phyloP scores from a whole-genome alignment of 2,888 invertebrate genomes.

The Paralinhomoeus sp. region DNA sequence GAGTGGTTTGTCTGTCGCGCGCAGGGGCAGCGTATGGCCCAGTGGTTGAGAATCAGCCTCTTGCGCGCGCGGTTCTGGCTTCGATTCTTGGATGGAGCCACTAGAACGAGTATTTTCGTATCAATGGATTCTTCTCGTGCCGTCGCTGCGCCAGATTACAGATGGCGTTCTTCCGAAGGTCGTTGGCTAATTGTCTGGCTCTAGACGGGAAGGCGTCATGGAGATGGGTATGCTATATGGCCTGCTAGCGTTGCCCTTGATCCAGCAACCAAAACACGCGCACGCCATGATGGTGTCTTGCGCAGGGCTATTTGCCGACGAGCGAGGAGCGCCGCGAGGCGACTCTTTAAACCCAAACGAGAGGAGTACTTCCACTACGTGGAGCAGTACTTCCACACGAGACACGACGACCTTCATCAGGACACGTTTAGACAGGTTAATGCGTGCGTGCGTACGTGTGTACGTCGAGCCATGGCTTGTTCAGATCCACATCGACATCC shows the following conservation, averaged over 20 bases:
- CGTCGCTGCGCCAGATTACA: too few relatives aligned
- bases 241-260: not conserved
- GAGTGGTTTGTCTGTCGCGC: too few relatives aligned
- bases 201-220: too few relatives aligned
- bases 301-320: conserved; percentile 72
- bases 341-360: conserved; percentile 67
- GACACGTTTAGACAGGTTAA: conserved; percentile 54
- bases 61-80: too few relatives aligned
- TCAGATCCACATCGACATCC: conserved; percentile 92
- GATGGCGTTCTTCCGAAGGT: too few relatives aligned
- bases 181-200: too few relatives aligned
- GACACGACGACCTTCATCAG: conserved; percentile 59
- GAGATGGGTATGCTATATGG: not conserved
- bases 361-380: conserved; percentile 86
- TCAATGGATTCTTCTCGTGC: too few relatives aligned
- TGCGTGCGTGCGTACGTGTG: not conserved
- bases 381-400: conserved; percentile 79
- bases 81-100: not conserved
- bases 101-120: too few relatives aligned
- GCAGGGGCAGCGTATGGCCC: too few relatives aligned
- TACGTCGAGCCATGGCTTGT: not conserved
- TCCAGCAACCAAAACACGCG: not conserved
- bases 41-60: too few relatives aligned
- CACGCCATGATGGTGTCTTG: not conserved
- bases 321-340: conserved; percentile 64